Percentiles rank a stretch among this genome's conserved stretches.
Evolutionary conservation across 30 jellyfish, hydroid and myxozoan genomes (phyloP).

Genomic region (Aurelia coerulea): DNA sequence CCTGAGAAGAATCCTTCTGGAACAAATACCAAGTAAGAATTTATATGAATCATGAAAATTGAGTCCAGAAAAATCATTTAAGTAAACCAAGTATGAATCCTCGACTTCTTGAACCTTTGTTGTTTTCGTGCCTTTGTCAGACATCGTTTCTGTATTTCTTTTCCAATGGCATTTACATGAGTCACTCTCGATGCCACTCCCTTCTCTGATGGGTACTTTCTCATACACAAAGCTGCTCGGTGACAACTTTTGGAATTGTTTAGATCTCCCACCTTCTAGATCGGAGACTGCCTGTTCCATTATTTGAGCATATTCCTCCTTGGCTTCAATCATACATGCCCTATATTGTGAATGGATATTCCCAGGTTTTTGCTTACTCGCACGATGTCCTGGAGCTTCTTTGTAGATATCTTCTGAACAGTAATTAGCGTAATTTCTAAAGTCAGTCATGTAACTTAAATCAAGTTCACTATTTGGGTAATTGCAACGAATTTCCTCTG

Average conservation of each 20-base stretch:
- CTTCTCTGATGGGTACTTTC: background rate
- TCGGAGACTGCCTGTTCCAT: constrained; percentile 42
- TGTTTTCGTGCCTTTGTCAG: no score
- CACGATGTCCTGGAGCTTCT: background rate
- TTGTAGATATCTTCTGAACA: constrained; percentile 46
- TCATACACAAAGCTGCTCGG: constrained; percentile 35
- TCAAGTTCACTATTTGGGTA: constrained; percentile 22
- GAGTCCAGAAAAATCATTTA: constrained; percentile 43
- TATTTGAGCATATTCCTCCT: constrained; percentile 38
- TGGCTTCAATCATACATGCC: constrained; percentile 33
- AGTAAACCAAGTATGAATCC: constrained; percentile 37
- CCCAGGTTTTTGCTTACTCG: background rate
- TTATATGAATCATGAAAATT: constrained; percentile 47
- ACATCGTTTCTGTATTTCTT: background rate
- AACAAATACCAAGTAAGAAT: constrained; percentile 34
- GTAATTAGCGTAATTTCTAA: constrained; percentile 28
- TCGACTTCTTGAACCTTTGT: background rate
- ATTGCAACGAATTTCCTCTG: constrained; percentile 9
- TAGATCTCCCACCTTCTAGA: constrained; percentile 5
- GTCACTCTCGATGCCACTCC: background rate
- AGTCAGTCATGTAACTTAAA: background rate
- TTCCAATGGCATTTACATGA: constrained; percentile 34
- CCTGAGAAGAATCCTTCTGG: constrained; percentile 34
- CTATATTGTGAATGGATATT: background rate
- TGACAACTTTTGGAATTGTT: background rate